Evolutionary conservation across 2,888 invertebrate genomes (phyloP).

Genomic region (Pegoplata infirma): DNA sequence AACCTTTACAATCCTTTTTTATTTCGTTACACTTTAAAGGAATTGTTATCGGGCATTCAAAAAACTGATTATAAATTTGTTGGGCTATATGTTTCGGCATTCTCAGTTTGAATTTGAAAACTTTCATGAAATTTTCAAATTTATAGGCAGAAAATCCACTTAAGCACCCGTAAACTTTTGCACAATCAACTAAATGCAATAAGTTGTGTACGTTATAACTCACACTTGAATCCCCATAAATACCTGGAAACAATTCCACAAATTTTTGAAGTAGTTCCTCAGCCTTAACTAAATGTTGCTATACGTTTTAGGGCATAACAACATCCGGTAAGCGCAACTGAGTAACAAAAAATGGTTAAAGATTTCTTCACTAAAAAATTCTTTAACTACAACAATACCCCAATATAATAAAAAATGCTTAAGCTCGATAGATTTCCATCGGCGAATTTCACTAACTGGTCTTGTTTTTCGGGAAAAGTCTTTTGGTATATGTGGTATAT

Average conservation of each 20-base stretch:
- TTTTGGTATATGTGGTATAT: neutral
- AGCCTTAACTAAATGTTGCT: too few relatives aligned
- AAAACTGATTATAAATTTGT: neutral
- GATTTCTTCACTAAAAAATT: too few relatives aligned
- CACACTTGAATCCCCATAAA: neutral
- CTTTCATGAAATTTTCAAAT: slow-evolving; percentile 1
- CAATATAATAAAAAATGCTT: too few relatives aligned
- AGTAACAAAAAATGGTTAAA: too few relatives aligned
- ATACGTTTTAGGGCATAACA: too few relatives aligned
- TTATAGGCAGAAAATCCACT: neutral
- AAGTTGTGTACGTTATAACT: too few relatives aligned
- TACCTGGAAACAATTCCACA: neutral
- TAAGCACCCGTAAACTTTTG: neutral
- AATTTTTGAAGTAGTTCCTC: too few relatives aligned
- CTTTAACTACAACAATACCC: too few relatives aligned
- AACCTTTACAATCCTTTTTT: too few relatives aligned
- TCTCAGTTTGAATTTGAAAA: neutral
- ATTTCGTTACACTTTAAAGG: too few relatives aligned
- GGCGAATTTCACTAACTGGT: neutral
- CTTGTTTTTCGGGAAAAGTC: slow-evolving; percentile 1
- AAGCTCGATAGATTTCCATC: neutral
- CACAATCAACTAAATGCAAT: neutral
- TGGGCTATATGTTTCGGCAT: neutral
- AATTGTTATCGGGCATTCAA: too few relatives aligned
- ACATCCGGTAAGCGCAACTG: too few relatives aligned